These are phyloP conservation scores for Campoplex capitator DNA, from an alignment of 2,888 invertebrate genomes.

Conservation along the genomic window DNA sequence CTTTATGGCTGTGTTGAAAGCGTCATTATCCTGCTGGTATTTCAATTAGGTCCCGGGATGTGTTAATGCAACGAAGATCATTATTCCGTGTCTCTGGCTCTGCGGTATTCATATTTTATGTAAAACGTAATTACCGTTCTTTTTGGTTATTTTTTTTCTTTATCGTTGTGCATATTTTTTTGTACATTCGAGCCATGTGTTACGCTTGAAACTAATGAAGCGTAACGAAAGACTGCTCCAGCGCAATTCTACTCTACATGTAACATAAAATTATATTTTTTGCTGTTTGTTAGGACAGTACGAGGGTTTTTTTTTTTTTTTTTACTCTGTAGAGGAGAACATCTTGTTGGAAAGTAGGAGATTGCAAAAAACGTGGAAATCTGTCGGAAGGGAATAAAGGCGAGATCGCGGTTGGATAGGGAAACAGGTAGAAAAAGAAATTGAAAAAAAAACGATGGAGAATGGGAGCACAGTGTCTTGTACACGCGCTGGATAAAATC, in stretches of 20 bases:
- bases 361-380: constrained; percentile 13
- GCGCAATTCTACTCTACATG: constrained; percentile 3
- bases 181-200: background rate
- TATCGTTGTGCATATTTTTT: constrained; percentile 23
- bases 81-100: background rate
- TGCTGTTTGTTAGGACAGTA: constrained; percentile 49
- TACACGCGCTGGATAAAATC: constrained; percentile 66
- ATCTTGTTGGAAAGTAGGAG: constrained; percentile 58
- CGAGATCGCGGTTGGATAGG: constrained; percentile 16
- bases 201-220: background rate
- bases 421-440: constrained; percentile 45
- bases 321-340: background rate
- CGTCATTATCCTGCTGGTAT: constrained; percentile 12
- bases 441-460: constrained; percentile 17
- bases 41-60: background rate
- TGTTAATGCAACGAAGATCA: background rate
- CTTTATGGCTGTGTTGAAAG: background rate
- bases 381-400: constrained; percentile 29
- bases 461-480: constrained; percentile 55
- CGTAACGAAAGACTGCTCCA: constrained; percentile 26
- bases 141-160: background rate
- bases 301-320: constrained; percentile 52
- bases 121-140: background rate
- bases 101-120: background rate
- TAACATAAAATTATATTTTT: constrained; percentile 58